Evolutionary conservation across 2,888 invertebrate genomes (phyloP).

Genomic region (Athalia cordata): DNA sequence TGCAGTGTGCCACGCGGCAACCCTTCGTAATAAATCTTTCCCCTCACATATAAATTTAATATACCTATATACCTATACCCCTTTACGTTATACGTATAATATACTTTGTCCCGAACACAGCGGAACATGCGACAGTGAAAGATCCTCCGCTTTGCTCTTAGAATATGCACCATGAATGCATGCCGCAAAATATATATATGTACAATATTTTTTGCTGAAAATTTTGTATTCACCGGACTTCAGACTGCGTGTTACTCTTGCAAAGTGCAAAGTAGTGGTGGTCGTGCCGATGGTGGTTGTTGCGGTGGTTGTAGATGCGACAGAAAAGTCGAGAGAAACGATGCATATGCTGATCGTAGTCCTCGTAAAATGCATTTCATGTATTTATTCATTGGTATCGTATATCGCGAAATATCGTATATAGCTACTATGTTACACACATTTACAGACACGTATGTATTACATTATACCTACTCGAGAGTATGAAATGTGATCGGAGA

Average conservation of each 20-base stretch:
- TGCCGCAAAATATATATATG: constrained; percentile 14
- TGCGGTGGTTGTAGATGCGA: constrained; percentile 3
- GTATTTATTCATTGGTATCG: constrained; percentile 53
- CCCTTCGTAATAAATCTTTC: constrained; percentile 15
- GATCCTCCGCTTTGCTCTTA: background rate
- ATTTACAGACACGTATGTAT: background rate
- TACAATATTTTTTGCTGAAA: background rate
- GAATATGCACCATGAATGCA: no score
- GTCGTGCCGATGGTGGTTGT: no score
- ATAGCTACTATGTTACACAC: constrained; percentile 2
- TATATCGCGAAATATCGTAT: constrained; percentile 28
- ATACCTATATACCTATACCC: no score
- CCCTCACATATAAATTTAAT: background rate
- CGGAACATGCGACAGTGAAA: background rate
- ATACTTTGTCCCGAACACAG: no score
- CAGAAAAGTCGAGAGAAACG: constrained; percentile 47
- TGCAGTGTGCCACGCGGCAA: background rate
- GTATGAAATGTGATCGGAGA: background rate
- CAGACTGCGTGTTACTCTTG: background rate
- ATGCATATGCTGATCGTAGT: constrained; percentile 51
- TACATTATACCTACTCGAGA: background rate
- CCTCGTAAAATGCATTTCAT: constrained; percentile 57
- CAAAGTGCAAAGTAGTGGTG: no score
- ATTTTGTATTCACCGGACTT: constrained; percentile 21
- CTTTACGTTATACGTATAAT: no score